These are phyloP conservation scores for Cyrtorhinus lividipennis DNA, from an alignment of 1,140 invertebrate genomes.

Conservation along the genomic window DNA sequence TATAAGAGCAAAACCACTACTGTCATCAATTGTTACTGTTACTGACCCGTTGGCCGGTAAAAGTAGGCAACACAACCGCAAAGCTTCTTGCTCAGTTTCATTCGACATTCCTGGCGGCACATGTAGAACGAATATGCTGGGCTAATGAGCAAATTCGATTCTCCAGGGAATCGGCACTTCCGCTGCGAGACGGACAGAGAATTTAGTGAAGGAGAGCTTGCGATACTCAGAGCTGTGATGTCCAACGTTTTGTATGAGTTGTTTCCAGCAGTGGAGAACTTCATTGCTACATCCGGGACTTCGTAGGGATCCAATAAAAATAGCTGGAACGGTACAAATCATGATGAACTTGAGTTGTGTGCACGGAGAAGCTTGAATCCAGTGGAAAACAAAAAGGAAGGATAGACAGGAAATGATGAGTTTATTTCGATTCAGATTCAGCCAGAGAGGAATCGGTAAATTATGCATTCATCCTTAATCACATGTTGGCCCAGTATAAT, in stretches of 20 bases:
- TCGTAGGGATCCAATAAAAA: constrained; percentile 41
- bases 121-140: constrained; percentile 47
- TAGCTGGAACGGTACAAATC: constrained; percentile 32
- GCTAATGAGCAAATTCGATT: constrained; percentile 41
- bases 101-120: constrained; percentile 48
- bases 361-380: too few relatives aligned
- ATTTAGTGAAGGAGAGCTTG: background rate
- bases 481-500: too few relatives aligned
- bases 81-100: constrained; percentile 37
- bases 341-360: too few relatives aligned
- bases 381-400: too few relatives aligned
- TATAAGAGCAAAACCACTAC: too few relatives aligned
- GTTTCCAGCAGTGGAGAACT: constrained; percentile 33
- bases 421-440: too few relatives aligned
- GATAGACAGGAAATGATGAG: background rate
- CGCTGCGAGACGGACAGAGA: constrained; percentile 39
- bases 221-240: constrained; percentile 22
- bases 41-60: constrained; percentile 32
- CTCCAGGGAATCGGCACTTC: constrained; percentile 44
- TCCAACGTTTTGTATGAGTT: constrained; percentile 31
- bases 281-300: constrained; percentile 40
- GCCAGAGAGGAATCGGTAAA: too few relatives aligned
- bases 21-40: too few relatives aligned
- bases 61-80: constrained; percentile 51
- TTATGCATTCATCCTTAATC: too few relatives aligned